Evolutionary conservation across 2,888 invertebrate species (phyloP), one percentile per base, ranked within the genome.

Genomic region (Xanthorhoe designata): DNA sequence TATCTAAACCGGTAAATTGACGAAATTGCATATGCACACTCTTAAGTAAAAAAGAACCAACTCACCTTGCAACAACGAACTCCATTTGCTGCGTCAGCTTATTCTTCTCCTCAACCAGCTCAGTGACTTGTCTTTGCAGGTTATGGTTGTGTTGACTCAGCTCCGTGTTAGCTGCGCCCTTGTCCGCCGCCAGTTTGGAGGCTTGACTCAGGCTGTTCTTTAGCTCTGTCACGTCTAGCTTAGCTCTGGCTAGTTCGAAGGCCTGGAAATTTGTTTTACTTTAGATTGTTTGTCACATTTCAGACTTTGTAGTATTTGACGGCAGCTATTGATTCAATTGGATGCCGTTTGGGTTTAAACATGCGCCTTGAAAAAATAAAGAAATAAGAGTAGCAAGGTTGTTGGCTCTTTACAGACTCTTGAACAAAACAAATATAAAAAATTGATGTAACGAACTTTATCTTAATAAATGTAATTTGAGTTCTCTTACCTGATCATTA

Each of bases 171-270:
- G 88, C 81, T 13, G 80, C 66, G 61, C 87, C 86, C 60, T 78
- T 75, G 75, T 90, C 78, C 55, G 87, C 60, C 82, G 78, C 71
- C 81, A 87, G 82, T 69, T 92, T 94, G 18, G 85, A 89, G 52
- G 95, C 94, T 15, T 94, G 94, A 49, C 94, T 94, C 8, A 95
- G 76, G 69, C 90, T 86, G 71, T 82, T 88, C 66, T 80, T 84
- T 15, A 92, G 79, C 62, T 94, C 94, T 0, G 90, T 90, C 65
- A 91, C 85, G 74, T 95, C 94, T 6, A 95, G 72, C 45, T 88
- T 87, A 0, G 91, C 87, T 79, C 93, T 93, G 38, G 94, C 93
- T 64, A 92, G 78, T 72, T 95, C 94, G 74, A 94, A 89, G 60
- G 92, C 93, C 94, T 94, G 69, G 2, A 69, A 67, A 18, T 24